Evolutionary conservation across 2,888 invertebrate genomes (phyloP), one percentile per base, ranked within the genome.

Genomic region (Tipula vernalis): DNA sequence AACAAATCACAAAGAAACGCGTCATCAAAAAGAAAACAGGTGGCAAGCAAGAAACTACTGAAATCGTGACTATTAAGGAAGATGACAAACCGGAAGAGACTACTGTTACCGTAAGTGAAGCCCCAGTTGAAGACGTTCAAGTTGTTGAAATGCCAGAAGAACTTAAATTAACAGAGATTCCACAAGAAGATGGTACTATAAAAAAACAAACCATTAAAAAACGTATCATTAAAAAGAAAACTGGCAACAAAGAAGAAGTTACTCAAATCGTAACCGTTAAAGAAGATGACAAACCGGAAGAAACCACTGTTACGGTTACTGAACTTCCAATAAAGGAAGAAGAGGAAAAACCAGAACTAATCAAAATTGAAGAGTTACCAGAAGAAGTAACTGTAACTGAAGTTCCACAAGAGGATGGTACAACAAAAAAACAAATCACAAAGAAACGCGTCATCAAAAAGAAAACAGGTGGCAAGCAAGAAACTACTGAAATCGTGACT

Each of bases 401-500:
- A 88, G 91, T 92, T 1, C 89, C 90, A 3, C 91, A 92, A 0
- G 89, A 89, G 71, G 89, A 90, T 87, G 90, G 90, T 44, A 89
- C 89, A 87, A 90, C 86, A 87, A 87, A n/a, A 88, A 88, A 90
- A 89, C 89, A 90, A 88, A 88, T 89, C 3, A 88, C 89, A 18
- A 90, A 90, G 86, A 90, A 89, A 57, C 89, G 90, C 15, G 90
- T 90, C 39, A 90, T 91, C 88, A 90, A 89, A 88, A 91, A 90
- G 89, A 89, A 89, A 1, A 90, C 88, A 88, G 91, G 90, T 87
- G 87, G 88, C 86, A 91, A 91, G 89, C 89, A 91, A 87, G 91
- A 92, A 89, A 89, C 91, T 15, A 92, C 91, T 0, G 90, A 91
- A 89, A 90, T 92, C 88, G 89, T 91, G 87, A 91, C 91, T 86